Conservation (phyloP, 2,888 invertebrate species). For the Mythimna albipuncta region DNA sequence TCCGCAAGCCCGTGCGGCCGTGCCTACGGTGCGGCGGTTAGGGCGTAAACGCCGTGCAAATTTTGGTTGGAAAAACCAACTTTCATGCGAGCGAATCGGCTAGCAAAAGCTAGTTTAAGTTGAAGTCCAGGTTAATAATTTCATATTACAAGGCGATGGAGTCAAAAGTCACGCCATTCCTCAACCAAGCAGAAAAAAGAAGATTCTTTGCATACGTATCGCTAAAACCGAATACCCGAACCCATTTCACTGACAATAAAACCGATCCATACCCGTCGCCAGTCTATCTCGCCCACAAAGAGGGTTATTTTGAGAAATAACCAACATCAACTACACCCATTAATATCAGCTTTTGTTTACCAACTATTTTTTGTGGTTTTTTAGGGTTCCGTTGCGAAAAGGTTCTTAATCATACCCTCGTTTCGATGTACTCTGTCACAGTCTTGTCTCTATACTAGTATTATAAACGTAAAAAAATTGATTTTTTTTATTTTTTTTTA, state of each 20-base stretch:
- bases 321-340: slow-evolving; percentile 68
- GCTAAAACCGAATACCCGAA: slow-evolving; percentile 18
- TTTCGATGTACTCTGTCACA: too few relatives aligned
- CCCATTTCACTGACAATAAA: slow-evolving; percentile 55
- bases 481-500: too few relatives aligned
- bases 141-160: background rate
- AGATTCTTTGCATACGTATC: slow-evolving; percentile 32
- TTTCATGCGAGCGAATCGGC: too few relatives aligned
- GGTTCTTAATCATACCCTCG: too few relatives aligned
- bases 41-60: too few relatives aligned
- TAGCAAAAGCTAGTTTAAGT: background rate
- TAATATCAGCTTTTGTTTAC: slow-evolving; percentile 77
- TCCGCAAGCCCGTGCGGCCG: too few relatives aligned
- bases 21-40: too few relatives aligned
- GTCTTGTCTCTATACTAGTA: too few relatives aligned
- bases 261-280: slow-evolving; percentile 46
- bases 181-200: background rate
- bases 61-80: too few relatives aligned
- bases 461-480: too few relatives aligned
- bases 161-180: background rate
- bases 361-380: slow-evolving; percentile 60
- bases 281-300: slow-evolving; percentile 47
- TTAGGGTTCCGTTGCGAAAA: slow-evolving; percentile 7
- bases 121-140: background rate
- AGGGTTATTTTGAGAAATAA: slow-evolving; percentile 60